These are phyloP conservation scores for Saguinus imperator DNA, from an alignment of 2,113 vertebrate species.

Conservation along the genomic window DNA sequence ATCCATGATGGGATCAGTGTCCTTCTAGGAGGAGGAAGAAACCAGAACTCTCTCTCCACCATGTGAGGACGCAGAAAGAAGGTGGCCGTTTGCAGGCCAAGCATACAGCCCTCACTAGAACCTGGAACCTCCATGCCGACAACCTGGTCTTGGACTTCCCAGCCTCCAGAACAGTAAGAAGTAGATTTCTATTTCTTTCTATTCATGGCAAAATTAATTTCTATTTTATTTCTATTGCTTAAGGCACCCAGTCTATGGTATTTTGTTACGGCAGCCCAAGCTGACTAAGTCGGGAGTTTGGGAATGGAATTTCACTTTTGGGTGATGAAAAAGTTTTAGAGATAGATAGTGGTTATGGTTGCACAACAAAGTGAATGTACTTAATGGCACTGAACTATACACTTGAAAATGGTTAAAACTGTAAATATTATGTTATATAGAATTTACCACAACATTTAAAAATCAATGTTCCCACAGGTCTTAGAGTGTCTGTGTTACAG, in stretches of 20 bases:
- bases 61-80: background rate
- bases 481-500: background rate
- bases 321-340: background rate
- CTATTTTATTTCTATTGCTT: background rate
- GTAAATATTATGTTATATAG: too few relatives aligned
- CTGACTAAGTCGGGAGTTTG: background rate
- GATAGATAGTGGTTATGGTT: background rate
- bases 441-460: background rate
- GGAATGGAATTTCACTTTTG: background rate
- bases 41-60: background rate
- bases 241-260: background rate
- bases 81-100: background rate
- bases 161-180: background rate
- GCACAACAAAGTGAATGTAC: background rate
- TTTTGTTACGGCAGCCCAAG: background rate
- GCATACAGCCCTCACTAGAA: background rate
- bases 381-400: background rate
- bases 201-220: too few relatives aligned
- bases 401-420: background rate
- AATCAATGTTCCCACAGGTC: background rate
- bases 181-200: background rate
- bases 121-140: background rate
- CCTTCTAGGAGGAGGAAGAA: background rate
- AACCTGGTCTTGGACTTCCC: background rate
- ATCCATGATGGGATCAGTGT: background rate